Base-by-base conservation (phyloP, 2,113 vertebrate genomes). In the Dendropsophus ebraccatus region DNA sequence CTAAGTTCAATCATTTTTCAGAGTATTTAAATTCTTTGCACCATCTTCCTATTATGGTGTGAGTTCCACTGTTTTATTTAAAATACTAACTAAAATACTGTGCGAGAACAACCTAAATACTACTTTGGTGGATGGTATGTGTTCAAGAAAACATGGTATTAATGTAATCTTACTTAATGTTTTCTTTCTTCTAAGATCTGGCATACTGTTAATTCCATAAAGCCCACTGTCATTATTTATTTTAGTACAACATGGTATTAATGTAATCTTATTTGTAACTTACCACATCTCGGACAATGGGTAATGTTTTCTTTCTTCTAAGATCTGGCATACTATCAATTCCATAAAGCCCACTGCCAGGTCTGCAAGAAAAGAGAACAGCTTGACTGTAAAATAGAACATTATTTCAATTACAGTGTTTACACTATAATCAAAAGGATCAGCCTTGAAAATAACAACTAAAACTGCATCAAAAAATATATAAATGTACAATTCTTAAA, bases 251-350 rank as follows among this genome's bases (percentile, higher is more conserved):
- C 32, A 23, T 41, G 41, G 41, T 41, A 41, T 41, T 3, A 8
- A 5, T 41, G 41, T 41, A 5, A 41, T 70, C 32, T 70, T 70
- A 32, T 37, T 70, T 62, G 19, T 21, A 89, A 95, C 97, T 96
- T 91, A 99, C 98, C 96, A 99, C 95, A 93, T 99, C 97, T 82
- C 97, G 93, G 87, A 99, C 97, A 90, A 99, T 96, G 88, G 98
- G 98, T 88, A 99, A 90, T 49, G 97, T 97, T 91, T 98, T 99
- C 90, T 98, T 97, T 81, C 96, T 96, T 13, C 98, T 95, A 89
- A 99, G 95, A 94, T 99, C 97, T 88, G 98, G 98, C 98, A 99
- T 99, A 89, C 98, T 99, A 91, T 99, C 98, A 90, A 99, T 99
- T 88, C 98, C 97, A 52, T 99, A 99, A 87, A 99, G 96, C 78